These are phyloP conservation scores for Acipenser oxyrinchus DNA, from an alignment of 2,797 vertebrate species.

Conservation along the genomic window DNA sequence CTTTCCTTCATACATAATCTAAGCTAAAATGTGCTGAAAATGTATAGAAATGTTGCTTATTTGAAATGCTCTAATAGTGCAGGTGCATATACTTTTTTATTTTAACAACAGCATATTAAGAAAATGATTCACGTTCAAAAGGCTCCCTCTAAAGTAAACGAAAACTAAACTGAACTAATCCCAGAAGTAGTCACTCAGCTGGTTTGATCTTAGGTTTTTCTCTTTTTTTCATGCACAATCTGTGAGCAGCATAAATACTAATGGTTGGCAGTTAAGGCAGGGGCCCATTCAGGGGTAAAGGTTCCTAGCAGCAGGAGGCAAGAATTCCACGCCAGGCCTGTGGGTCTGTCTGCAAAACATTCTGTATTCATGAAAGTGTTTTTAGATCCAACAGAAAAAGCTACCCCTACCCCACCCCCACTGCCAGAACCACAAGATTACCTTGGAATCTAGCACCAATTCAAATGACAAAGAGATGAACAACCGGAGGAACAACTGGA, in stretches of 20 bases:
- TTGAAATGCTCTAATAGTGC: conserved; percentile 5
- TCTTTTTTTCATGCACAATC: conserved; percentile 51
- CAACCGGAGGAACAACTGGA: too few relatives aligned
- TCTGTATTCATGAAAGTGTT: conserved; percentile 55
- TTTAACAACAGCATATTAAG: background rate
- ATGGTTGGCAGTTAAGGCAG: conserved; percentile 57
- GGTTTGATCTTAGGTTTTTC: conserved; percentile 2
- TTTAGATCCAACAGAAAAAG: conserved; percentile 50
- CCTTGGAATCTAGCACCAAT: background rate
- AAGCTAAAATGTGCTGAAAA: too few relatives aligned
- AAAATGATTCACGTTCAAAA: background rate
- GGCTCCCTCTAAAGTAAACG: background rate
- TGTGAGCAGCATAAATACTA: conserved; percentile 46
- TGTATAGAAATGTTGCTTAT: too few relatives aligned
- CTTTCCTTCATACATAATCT: too few relatives aligned
- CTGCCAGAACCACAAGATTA: background rate
- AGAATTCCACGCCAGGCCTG: conserved; percentile 62
- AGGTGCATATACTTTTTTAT: conserved; percentile 15
- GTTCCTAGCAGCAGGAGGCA: conserved; percentile 66
- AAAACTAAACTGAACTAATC: background rate
- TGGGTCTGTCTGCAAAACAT: conserved; percentile 60
- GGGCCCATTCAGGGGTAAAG: conserved; percentile 59
- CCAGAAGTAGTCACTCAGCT: background rate
- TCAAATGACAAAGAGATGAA: conserved; percentile 19
- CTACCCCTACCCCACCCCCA: conserved; percentile 2